Base-by-base conservation (phyloP, 2,113 vertebrate genomes). In the Coptodon bakossiorum region DNA sequence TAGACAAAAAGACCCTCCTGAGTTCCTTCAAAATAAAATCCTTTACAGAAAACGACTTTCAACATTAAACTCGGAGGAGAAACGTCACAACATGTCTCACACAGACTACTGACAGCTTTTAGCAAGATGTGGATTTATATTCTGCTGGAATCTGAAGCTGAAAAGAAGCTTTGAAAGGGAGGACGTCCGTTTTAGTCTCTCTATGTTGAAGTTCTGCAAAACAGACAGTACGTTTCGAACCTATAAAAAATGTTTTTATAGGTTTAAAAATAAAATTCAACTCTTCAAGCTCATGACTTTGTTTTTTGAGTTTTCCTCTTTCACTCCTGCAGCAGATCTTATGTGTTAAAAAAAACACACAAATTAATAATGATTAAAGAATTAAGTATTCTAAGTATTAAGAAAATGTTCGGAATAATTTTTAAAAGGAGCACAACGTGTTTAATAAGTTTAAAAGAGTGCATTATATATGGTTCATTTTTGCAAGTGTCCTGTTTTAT, bases 371-470 rank as follows among this genome's bases (percentile, higher is more conserved):
- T 3, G 19, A 1, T n/a, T 53, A n/a, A 52, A 52, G 1, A 52
- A 52, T 0, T 19, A 50, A 19, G 7, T 50, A 50, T 50, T 50
- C 9, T 52, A 52, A 9, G 0, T 3, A 52, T 0, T 52, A 19
- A 19, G 8, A 52, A 52, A 52, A 52, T 19, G 50, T 52, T 9
- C 5, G 8, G 0, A 52, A 52, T 52, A 2, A 6, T 34, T 36
- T 36, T 38, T 10, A 38, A 38, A 38, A 38, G 38, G 38, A 38
- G 38, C 1, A 38, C 38, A 38, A 3, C 3, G 36, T 36, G 36
- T 36, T 36, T 36, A 36, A 36, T 38, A 38, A 3, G 4, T 38
- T 38, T 38, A 38, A 38, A 38, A 38, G 38, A 38, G 4, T 38
- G 38, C 9, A 10, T 10, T 2, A 38, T 5, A 10, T 38, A 38